Evolutionary conservation across 2,113 vertebrate species (phyloP).

Genomic region (Gymnarchus niloticus): DNA sequence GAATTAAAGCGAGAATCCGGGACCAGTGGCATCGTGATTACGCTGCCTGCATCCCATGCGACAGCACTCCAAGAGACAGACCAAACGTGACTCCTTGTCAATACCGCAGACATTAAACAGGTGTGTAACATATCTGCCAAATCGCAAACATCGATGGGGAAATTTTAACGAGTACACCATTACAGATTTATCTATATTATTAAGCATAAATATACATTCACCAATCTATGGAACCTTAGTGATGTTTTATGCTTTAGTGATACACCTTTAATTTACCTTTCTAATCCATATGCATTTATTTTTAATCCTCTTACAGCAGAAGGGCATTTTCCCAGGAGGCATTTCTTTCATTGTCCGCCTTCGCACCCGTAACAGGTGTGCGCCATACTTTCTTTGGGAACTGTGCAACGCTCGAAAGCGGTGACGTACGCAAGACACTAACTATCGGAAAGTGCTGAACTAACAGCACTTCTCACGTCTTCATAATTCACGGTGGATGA

Average conservation of each 20-base stretch:
- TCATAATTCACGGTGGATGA: neutral
- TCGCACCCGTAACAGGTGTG: neutral
- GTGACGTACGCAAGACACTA: neutral
- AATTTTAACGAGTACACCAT: no score
- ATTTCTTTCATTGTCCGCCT: neutral
- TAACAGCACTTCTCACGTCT: neutral
- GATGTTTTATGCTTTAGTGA: neutral
- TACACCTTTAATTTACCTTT: neutral
- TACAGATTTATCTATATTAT: neutral
- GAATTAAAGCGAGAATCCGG: neutral
- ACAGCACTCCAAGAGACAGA: neutral
- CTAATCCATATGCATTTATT: neutral
- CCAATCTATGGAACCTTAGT: neutral
- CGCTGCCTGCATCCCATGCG: neutral
- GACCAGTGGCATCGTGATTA: neutral
- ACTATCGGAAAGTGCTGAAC: no score
- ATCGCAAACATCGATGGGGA: neutral
- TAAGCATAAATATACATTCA: neutral
- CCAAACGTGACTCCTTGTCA: neutral
- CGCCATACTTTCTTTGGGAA: neutral
- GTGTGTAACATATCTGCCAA: neutral
- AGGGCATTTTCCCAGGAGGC: neutral
- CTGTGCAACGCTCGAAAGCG: neutral
- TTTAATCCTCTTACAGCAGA: neutral
- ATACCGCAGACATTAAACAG: neutral